Conservation (phyloP, 64 coral and sea anemone genomes). For the Montipora efflorescens region DNA sequence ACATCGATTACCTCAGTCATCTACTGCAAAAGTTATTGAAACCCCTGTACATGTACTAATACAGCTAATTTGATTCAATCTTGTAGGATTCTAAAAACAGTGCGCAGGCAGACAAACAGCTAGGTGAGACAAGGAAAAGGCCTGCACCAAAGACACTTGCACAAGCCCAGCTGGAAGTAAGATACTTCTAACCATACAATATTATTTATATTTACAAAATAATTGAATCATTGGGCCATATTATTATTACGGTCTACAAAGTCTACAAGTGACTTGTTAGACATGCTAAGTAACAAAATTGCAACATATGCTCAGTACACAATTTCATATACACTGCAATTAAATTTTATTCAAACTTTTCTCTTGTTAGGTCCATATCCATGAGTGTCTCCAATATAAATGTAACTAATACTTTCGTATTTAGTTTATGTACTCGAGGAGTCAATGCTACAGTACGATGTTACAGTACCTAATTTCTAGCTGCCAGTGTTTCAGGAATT, state of each 20-base stretch:
- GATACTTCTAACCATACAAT: slow-evolving; percentile 20
- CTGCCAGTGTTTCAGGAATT: not conserved
- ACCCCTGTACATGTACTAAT: not conserved
- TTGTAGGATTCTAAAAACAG: slow-evolving; percentile 14
- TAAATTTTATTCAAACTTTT: slow-evolving; percentile 5
- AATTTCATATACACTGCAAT: slow-evolving; percentile 5
- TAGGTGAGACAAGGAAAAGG: not conserved
- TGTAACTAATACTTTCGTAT: not conserved
- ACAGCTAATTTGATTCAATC: not conserved
- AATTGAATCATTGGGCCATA: not conserved
- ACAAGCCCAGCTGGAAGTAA: slow-evolving; percentile 29
- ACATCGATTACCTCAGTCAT: too few relatives aligned
- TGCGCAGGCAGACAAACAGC: not conserved
- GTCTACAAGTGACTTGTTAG: too few relatives aligned
- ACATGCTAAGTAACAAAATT: too few relatives aligned
- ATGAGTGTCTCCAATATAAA: not conserved
- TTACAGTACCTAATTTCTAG: slow-evolving; percentile 5
- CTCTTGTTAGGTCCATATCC: not conserved
- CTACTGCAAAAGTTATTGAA: too few relatives aligned
- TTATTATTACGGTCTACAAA: not conserved
- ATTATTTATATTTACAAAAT: not conserved
- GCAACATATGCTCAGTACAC: too few relatives aligned
- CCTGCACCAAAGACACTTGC: slow-evolving; percentile 14
- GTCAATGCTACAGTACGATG: not conserved
- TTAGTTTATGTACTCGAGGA: slow-evolving; percentile 1